Conservation (phyloP, 2,888 invertebrate genomes). For the Octodonta nipae region DNA sequence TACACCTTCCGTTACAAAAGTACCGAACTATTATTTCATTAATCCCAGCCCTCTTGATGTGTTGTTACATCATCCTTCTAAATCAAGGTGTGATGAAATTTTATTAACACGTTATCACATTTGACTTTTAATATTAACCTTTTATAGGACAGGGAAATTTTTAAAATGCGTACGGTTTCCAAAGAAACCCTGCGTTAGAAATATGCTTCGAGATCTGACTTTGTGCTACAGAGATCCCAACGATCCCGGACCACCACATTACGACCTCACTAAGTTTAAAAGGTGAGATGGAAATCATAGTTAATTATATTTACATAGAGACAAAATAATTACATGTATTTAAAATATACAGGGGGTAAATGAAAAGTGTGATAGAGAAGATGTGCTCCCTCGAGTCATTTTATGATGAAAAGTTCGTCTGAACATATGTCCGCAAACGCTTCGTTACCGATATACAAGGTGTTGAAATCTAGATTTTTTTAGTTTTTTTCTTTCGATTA, state of each 20-base stretch:
- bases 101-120: too few relatives aligned
- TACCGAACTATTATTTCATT: constrained; percentile 26
- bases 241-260: constrained; percentile 42
- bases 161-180: constrained; percentile 27
- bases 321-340: too few relatives aligned
- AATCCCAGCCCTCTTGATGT: constrained; percentile 24
- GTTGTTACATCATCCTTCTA: constrained; percentile 22
- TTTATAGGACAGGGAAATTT: constrained; percentile 25
- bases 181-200: constrained; percentile 35
- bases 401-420: too few relatives aligned
- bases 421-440: too few relatives aligned
- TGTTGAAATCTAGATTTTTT: too few relatives aligned
- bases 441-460: too few relatives aligned
- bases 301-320: too few relatives aligned
- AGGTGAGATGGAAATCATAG: neutral
- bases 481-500: too few relatives aligned
- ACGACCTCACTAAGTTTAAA: constrained; percentile 22
- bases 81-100: constrained; percentile 13
- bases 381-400: too few relatives aligned
- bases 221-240: constrained; percentile 38
- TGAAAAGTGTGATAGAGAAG: neutral
- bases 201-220: constrained; percentile 38
- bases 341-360: constrained; percentile 2
- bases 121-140: constrained; percentile 1
- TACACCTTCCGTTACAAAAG: constrained; percentile 21